Conservation (phyloP, 2,888 invertebrate species). For the Venustoraphidia nigricollis region DNA sequence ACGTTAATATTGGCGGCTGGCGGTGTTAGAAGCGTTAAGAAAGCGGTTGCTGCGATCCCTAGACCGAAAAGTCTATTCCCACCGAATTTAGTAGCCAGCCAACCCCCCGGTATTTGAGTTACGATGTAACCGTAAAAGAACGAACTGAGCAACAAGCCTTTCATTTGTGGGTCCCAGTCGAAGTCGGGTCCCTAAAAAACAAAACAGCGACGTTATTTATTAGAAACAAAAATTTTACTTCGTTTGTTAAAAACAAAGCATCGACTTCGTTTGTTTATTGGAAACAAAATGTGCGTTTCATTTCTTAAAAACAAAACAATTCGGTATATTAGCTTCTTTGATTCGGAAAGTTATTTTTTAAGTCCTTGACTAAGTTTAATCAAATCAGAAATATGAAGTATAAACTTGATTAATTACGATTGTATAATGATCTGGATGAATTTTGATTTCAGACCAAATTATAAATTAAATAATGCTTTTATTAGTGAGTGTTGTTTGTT, state of each 20-base stretch:
- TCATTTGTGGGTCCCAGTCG: constrained; percentile 62
- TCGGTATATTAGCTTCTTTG: too few species aligned
- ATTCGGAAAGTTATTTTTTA: too few species aligned
- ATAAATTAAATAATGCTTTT: too few species aligned
- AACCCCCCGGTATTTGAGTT: constrained; percentile 72
- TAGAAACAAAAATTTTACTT: background rate
- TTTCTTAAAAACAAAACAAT: too few species aligned
- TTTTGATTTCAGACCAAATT: too few species aligned
- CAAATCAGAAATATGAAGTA: too few species aligned
- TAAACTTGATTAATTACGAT: too few species aligned
- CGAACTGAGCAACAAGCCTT: constrained; percentile 66
- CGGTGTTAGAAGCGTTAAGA: constrained; percentile 69
- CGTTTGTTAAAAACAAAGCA: background rate
- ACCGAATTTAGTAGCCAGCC: constrained; percentile 68
- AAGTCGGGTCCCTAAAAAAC: constrained; percentile 51
- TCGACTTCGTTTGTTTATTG: background rate
- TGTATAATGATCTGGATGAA: too few species aligned
- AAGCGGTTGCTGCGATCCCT: constrained; percentile 62
- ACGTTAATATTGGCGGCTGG: constrained; percentile 57
- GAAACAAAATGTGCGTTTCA: background rate
- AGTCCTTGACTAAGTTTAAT: too few species aligned
- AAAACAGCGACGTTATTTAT: background rate
- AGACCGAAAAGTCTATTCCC: constrained; percentile 69
- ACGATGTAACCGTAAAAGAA: constrained; percentile 83
- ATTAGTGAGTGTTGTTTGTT: too few species aligned